These are phyloP conservation scores for Hafferia zeledoni DNA, from an alignment of 2,797 vertebrate species.

Conservation along the genomic window DNA sequence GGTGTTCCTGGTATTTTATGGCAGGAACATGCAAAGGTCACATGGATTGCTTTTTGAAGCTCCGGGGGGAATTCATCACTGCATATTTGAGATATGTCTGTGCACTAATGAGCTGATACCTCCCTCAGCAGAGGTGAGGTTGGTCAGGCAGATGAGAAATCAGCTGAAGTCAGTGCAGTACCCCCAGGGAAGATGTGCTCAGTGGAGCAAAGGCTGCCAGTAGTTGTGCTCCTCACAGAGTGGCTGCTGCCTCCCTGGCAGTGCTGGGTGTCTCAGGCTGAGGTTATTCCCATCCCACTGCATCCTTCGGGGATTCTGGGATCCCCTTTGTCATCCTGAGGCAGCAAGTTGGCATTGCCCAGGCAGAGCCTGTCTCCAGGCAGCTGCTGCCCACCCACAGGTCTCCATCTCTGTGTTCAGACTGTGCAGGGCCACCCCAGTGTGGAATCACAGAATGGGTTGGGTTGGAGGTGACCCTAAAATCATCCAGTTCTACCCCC, in stretches of 20 bases:
- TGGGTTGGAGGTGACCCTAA: background rate
- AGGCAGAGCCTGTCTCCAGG: background rate
- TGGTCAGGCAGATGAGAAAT: slow-evolving; percentile 11
- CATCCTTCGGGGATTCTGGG: background rate
- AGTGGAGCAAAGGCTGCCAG: background rate
- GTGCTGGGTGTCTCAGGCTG: background rate
- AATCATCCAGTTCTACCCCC: background rate
- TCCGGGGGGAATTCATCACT: slow-evolving; percentile 20
- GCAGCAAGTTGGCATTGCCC: background rate
- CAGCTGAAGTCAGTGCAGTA: background rate
- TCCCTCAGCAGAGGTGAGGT: background rate
- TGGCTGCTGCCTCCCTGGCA: background rate
- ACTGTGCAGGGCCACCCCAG: background rate
- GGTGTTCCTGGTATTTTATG: slow-evolving; percentile 62
- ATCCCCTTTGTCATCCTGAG: background rate
- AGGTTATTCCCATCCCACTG: background rate
- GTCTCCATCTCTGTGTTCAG: background rate
- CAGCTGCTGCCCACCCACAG: accelerated
- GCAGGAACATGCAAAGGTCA: slow-evolving; percentile 64
- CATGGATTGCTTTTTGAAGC: slow-evolving; percentile 53
- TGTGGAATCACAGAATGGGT: accelerated
- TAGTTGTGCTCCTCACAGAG: background rate
- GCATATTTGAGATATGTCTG: slow-evolving; percentile 34
- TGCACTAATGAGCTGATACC: slow-evolving; percentile 24
- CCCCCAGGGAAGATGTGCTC: background rate